Conservation (phyloP, 1,140 invertebrate species). For the Centruroides sculpturatus region DNA sequence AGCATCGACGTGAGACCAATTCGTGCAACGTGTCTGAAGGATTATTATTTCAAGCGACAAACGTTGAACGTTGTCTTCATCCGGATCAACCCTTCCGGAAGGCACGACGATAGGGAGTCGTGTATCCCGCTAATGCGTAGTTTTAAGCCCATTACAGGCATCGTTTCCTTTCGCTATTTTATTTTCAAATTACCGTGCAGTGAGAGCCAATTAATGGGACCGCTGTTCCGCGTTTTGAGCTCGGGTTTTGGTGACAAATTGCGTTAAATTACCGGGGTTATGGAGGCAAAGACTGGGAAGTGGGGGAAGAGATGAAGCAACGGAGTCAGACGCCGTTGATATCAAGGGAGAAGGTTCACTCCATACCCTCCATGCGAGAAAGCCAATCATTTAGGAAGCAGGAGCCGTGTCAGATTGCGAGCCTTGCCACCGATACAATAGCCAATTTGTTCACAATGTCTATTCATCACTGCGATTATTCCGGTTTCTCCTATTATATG, state of each 20-base stretch:
- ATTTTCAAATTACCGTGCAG: constrained; percentile 17
- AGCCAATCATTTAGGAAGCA: constrained; percentile 15
- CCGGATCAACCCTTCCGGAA: too few species aligned
- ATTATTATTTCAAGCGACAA: too few species aligned
- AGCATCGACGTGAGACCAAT: too few species aligned
- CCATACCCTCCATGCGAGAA: not conserved
- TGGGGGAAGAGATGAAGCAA: constrained; percentile 6
- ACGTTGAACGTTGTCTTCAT: too few species aligned
- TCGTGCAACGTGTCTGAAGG: too few species aligned
- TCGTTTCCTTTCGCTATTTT: constrained; percentile 4
- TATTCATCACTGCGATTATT: constrained; percentile 17
- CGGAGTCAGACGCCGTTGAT: not conserved
- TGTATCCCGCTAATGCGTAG: not conserved
- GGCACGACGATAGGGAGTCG: too few species aligned
- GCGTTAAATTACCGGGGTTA: constrained; percentile 17
- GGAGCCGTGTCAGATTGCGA: constrained; percentile 16
- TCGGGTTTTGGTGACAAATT: constrained; percentile 15
- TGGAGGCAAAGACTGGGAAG: constrained; percentile 6
- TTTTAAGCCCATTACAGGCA: constrained; percentile 14
- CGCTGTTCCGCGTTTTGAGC: constrained; percentile 10
- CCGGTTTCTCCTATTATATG: not conserved
- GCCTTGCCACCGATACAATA: constrained; percentile 9
- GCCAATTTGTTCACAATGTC: constrained; percentile 14
- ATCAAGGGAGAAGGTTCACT: not conserved
- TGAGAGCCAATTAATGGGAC: constrained; percentile 13